Evolutionary conservation across 1,140 invertebrate species (phyloP).

Genomic region (Venustaconcha ellipsiformis): DNA sequence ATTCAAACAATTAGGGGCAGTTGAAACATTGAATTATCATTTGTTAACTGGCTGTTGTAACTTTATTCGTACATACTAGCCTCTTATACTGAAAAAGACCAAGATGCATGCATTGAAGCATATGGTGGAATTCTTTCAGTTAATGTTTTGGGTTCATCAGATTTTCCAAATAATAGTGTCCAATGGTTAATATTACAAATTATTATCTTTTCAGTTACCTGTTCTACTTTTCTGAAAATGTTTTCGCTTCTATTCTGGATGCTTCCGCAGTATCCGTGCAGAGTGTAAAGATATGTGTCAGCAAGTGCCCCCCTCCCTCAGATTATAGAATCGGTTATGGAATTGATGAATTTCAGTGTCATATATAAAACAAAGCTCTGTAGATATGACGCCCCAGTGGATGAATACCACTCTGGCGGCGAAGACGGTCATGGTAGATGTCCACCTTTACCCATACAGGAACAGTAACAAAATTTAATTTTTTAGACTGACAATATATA

Average conservation of each 20-base stretch:
- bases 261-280: not conserved
- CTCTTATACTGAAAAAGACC: too few species aligned
- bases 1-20: too few species aligned
- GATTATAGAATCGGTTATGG: conserved; percentile 5
- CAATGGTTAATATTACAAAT: too few species aligned
- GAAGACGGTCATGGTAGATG: not conserved
- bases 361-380: conserved; percentile 1
- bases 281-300: conserved; percentile 26
- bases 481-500: not conserved
- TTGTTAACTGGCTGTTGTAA: too few species aligned
- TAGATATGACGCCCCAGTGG: conserved; percentile 3
- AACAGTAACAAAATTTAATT: conserved; percentile 12
- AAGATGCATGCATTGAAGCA: too few species aligned
- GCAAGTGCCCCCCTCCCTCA: conserved; percentile 14
- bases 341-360: conserved; percentile 7
- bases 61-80: too few species aligned
- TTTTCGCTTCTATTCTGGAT: conserved; percentile 5
- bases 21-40: too few species aligned
- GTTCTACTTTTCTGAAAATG: conserved; percentile 20
- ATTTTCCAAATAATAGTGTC: too few species aligned
- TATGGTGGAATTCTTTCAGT: too few species aligned
- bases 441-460: conserved; percentile 15
- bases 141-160: too few species aligned
- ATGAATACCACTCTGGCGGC: conserved; percentile 15
- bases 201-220: conserved; percentile 19